Evolutionary conservation across 2,888 invertebrate species (phyloP), one percentile per base, ranked within the genome.

Genomic region (Germaria angustata): DNA sequence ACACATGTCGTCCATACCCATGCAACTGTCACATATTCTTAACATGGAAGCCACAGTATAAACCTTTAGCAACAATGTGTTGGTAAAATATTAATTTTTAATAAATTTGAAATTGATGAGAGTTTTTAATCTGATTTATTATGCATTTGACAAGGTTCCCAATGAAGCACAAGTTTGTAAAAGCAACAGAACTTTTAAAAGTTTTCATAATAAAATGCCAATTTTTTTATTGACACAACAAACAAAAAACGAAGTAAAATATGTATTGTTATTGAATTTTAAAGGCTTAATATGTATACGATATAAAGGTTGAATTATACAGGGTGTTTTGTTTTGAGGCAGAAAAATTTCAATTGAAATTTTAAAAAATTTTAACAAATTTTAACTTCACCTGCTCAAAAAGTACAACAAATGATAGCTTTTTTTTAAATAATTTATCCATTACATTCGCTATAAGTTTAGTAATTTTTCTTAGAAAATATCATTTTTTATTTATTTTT

Each of bases 21-120:
- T 32, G 15, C 2, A 32, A 15, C 8, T 53, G 15, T 8, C 9
- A 32, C 17, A 32, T 15, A 32, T 32, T 8, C 15, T 53, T 32
- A 34, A 53, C 32, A 7, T 28, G 28, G 28, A 6, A 28, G 7
- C 1, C 15, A 59, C 20, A n/a, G 51, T 28, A 46, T 65, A 49
- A 28, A 72, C 46, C 53, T 61, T n/a, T n/a, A n/a, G 32, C 49
- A n/a, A n/a, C 6, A 63, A 34, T 81, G 51, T 59, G 51, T 76
- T 71, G 46, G 72, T 76, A 57, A 80, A 84, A 88, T 87, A 87
- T 89, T 87, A 88, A 88, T 89, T 88, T 88, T 89, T 88, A 88
- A 88, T 89, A 86, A 87, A 86, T 89, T 84, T 84, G 86, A 85
- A 89, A 88, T 88, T 88, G 88, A 88, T 87, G 88, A 87, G 84